A percentile compares a stretch with the other conserved stretches of the same genome.
Evolutionary conservation across 2,113 vertebrate genomes (phyloP).

Genomic region (Anguilla rostrata): DNA sequence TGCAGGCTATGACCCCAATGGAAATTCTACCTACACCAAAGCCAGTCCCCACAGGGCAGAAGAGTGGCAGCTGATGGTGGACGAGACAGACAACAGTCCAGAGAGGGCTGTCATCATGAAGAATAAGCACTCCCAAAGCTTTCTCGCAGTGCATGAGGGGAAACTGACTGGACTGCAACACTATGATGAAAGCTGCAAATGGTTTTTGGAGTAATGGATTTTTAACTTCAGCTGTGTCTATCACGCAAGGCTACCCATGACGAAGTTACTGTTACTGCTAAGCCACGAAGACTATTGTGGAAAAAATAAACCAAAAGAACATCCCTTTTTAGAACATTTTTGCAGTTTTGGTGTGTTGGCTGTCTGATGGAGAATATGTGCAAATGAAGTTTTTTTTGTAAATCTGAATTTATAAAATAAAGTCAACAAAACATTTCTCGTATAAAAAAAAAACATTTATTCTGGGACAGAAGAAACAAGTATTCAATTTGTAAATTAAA

Average conservation of each 20-base stretch:
- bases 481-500: neutral
- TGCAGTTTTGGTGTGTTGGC: too few relatives aligned
- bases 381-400: too few relatives aligned
- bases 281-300: too few relatives aligned
- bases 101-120: conserved; percentile 47
- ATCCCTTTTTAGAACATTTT: too few relatives aligned
- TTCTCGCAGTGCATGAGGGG: conserved; percentile 44
- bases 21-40: conserved; percentile 33
- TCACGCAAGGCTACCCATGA: neutral
- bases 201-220: conserved; percentile 43
- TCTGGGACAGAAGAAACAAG: neutral
- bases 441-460: neutral
- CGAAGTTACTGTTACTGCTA: neutral
- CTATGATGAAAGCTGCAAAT: conserved; percentile 50
- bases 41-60: conserved; percentile 29
- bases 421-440: neutral
- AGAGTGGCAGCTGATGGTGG: conserved; percentile 53
- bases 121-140: conserved; percentile 43
- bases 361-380: too few relatives aligned
- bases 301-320: too few relatives aligned
- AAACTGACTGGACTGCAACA: conserved; percentile 32
- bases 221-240: neutral
- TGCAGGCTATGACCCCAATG: conserved; percentile 40
- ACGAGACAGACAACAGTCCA: conserved; percentile 43
- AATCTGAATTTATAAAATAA: too few relatives aligned